Percentiles rank a stretch among this genome's conserved stretches.
Evolutionary conservation across 2,113 vertebrate species (phyloP).

Genomic region (Tragelaphus strepsiceros): DNA sequence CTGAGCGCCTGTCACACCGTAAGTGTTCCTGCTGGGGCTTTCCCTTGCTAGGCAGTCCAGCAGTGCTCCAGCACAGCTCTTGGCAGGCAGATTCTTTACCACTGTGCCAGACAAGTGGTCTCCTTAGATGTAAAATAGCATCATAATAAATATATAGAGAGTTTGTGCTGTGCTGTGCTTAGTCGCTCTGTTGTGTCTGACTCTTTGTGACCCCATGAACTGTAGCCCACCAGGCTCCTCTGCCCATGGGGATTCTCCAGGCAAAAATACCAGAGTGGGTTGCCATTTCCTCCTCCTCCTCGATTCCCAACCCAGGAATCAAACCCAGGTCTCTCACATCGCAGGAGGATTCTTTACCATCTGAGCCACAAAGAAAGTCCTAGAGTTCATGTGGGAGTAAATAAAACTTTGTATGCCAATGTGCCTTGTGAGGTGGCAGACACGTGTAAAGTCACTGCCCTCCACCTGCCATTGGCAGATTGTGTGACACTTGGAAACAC

Average conservation of each 20-base stretch:
- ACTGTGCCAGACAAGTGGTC: background rate
- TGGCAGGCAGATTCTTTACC: background rate
- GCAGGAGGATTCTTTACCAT: background rate
- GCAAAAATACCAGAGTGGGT: background rate
- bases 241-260: background rate
- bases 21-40: background rate
- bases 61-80: background rate
- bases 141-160: background rate
- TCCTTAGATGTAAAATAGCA: background rate
- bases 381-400: background rate
- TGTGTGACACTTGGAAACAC: background rate
- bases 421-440: background rate
- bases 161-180: background rate
- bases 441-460: background rate
- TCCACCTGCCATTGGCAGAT: background rate
- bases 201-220: background rate
- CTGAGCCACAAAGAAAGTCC: background rate
- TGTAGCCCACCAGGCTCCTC: background rate
- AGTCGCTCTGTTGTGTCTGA: background rate
- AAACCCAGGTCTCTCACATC: background rate
- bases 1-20: background rate
- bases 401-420: background rate
- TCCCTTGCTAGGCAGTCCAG: background rate
- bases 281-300: background rate
- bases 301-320: background rate